These are phyloP conservation scores for Polylopha cassiicola DNA, from an alignment of 2,888 invertebrate species.

Conservation along the genomic window DNA sequence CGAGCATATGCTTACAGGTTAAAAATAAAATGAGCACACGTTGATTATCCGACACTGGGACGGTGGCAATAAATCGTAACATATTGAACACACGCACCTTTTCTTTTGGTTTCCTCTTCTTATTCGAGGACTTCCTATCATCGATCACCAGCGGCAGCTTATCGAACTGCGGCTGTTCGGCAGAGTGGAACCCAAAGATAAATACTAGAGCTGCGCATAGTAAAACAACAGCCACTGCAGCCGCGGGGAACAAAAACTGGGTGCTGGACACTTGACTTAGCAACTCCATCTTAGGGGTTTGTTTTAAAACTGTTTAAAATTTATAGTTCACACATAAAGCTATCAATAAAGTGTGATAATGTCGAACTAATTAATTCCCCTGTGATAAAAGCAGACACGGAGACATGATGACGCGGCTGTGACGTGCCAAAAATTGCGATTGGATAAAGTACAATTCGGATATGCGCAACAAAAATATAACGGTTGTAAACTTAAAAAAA, in stretches of 20 bases:
- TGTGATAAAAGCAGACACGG: slow-evolving; percentile 76
- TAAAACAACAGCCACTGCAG: slow-evolving; percentile 80
- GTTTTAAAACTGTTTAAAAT: slow-evolving; percentile 48
- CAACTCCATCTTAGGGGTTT: slow-evolving; percentile 75
- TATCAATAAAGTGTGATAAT: slow-evolving; percentile 68
- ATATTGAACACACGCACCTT: slow-evolving; percentile 75
- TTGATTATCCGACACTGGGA: slow-evolving; percentile 22
- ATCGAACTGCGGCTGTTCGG: slow-evolving; percentile 88
- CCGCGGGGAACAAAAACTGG: slow-evolving; percentile 75
- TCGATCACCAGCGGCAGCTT: slow-evolving; percentile 80
- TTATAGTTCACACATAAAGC: slow-evolving; percentile 66
- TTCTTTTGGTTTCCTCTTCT: slow-evolving; percentile 83
- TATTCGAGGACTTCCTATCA: slow-evolving; percentile 81
- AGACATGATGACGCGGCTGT: slow-evolving; percentile 83
- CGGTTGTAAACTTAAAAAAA: slow-evolving; percentile 29
- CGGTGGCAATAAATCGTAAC: slow-evolving; percentile 26
- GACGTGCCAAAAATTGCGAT: slow-evolving; percentile 76
- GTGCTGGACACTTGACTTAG: slow-evolving; percentile 76
- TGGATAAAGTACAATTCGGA: slow-evolving; percentile 15
- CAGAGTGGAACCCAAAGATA: slow-evolving; percentile 87
- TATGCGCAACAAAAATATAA: slow-evolving; percentile 1
- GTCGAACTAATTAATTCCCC: slow-evolving; percentile 70
- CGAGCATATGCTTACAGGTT: slow-evolving; percentile 64
- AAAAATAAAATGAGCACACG: slow-evolving; percentile 72
- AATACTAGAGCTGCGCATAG: slow-evolving; percentile 85